Percentiles rank a stretch among this genome's conserved stretches.
Evolutionary conservation across 2,888 invertebrate species (phyloP).

Genomic region (Cryptus viduatorius): DNA sequence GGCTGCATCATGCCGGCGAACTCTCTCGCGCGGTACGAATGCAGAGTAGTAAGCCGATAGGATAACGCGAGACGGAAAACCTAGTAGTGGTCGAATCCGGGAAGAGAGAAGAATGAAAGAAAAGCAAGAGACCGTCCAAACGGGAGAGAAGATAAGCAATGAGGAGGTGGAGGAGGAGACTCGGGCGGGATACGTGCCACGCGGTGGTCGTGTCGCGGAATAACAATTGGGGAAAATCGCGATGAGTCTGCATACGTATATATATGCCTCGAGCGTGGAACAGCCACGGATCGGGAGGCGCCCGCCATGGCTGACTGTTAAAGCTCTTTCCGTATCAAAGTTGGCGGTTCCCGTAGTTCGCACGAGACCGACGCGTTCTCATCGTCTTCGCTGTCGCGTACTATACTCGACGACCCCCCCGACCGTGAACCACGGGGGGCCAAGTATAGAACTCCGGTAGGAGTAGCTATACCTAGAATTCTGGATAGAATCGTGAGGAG

Average conservation of each 20-base stretch:
- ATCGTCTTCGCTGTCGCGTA: constrained; percentile 11
- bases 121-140: not conserved
- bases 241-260: constrained; percentile 75
- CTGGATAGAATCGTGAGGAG: constrained; percentile 37
- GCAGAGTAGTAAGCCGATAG: constrained; percentile 70
- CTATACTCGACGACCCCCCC: constrained; percentile 61
- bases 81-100: constrained; percentile 26
- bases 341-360: constrained; percentile 47
- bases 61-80: constrained; percentile 22
- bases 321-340: constrained; percentile 21
- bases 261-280: constrained; percentile 35
- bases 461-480: constrained; percentile 16
- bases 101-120: constrained; percentile 1
- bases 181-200: constrained; percentile 74
- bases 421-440: constrained; percentile 38
- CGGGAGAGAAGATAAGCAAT: constrained; percentile 44
- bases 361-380: constrained; percentile 21
- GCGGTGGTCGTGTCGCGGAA: constrained; percentile 77
- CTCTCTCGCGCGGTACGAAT: constrained; percentile 71
- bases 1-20: constrained; percentile 62
- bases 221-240: constrained; percentile 80
- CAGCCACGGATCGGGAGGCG: constrained; percentile 20
- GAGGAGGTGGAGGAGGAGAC: constrained; percentile 20
- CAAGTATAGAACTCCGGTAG: not conserved
- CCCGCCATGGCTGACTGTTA: constrained; percentile 29